Evolutionary conservation across 2,113 vertebrate species (phyloP), one percentile per base, ranked within the genome.

Genomic region (Cyanoramphus novaezelandiae): DNA sequence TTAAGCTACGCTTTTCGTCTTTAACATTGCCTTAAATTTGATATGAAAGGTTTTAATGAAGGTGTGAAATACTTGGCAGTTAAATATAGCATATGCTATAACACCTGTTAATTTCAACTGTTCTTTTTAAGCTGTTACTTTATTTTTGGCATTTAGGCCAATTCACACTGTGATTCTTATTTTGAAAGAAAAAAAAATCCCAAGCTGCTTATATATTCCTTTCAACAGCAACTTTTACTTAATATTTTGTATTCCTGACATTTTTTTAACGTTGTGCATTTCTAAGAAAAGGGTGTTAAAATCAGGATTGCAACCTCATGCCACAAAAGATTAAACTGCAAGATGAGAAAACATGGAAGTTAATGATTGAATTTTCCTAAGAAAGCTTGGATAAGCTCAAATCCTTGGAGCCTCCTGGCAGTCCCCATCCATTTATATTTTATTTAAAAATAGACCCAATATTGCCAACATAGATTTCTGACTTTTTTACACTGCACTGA

Each of bases 51-150:
- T 96, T 97, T 97, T 96, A 97, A 96, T 93, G 94, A 96, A 97
- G 96, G 92, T 96, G 95, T 95, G 95, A 97, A 96, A 95, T 93
- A 87, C 92, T 96, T 97, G 95, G 95, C 95, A 94, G 79, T 93
- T 78, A 89, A 84, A 91, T 86, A 46, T 83, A 96, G 79, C 95
- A 95, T 97, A 97, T 96, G 95, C 72, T 95, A 17, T 90, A 96
- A 82, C 95, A 97, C 93, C 95, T 97, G 96, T 90, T 96, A 97
- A 97, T 96, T 97, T 97, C 94, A 96, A 97, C 95, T 97, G 95
- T 92, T 97, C 97, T 88, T 96, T 97, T 97, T 87, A 96, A 92
- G 90, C 84, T 95, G 92, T 92, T 97, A 95, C 84, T 91, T 92
- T 92, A 96, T 94, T 82, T 81, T 96, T 95, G 91, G 86, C 96